phyloP scores from a whole-genome alignment of 2,113 vertebrate genomes.

The Gymnocephalus cernua region DNA sequence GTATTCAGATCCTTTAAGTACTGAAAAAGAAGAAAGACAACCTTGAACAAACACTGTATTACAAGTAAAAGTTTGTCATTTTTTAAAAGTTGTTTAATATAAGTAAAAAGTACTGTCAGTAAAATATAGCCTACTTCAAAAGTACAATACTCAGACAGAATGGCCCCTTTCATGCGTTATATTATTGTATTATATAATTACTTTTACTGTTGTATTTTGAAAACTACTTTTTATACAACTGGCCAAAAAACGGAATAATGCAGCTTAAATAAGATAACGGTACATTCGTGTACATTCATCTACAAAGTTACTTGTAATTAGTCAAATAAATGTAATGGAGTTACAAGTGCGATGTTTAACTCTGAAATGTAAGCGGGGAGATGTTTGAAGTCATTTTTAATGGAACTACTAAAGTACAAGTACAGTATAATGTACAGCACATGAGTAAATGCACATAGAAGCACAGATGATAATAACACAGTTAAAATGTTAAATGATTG shows the following conservation, averaged over 20 bases:
- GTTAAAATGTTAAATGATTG: neutral
- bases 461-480: neutral
- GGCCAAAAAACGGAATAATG: neutral
- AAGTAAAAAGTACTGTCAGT: no score
- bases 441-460: neutral
- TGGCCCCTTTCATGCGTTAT: no score
- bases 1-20: neutral
- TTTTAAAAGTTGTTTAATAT: neutral
- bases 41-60: no score
- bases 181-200: neutral
- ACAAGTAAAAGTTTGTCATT: neutral
- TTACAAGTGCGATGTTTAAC: neutral
- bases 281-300: neutral
- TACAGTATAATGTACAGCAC: neutral
- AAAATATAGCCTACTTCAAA: neutral
- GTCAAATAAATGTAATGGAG: neutral
- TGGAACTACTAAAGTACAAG: neutral
- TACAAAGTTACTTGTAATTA: neutral
- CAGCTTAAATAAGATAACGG: neutral
- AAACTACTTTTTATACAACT: neutral
- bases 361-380: neutral
- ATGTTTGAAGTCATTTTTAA: neutral
- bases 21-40: neutral
- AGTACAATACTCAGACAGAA: no score
- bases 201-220: neutral